Conservation (phyloP, 2,888 invertebrate species). For the Drosophila subquinaria region DNA sequence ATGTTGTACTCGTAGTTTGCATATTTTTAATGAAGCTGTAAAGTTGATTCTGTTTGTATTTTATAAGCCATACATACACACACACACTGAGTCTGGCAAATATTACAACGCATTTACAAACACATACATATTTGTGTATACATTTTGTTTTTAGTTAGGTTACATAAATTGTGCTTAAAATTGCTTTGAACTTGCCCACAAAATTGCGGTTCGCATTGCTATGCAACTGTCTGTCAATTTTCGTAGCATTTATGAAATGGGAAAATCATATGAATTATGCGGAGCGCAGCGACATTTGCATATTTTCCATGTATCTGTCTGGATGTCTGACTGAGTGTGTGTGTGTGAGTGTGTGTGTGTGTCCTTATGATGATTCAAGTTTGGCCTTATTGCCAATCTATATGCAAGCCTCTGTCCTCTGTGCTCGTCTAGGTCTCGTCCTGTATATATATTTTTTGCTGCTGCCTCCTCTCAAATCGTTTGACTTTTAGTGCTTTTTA, state of each 20-base stretch:
- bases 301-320: constrained; percentile 51
- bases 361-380: constrained; percentile 70
- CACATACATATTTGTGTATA: neutral
- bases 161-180: constrained; percentile 56
- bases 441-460: constrained; percentile 30
- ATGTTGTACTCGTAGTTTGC: constrained; percentile 32
- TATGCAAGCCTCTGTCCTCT: constrained; percentile 64
- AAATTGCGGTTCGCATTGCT: constrained; percentile 35
- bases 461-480: constrained; percentile 48
- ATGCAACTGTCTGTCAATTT: constrained; percentile 51
- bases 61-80: constrained; percentile 14
- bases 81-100: constrained; percentile 4
- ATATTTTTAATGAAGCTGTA: constrained; percentile 44
- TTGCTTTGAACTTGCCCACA: constrained; percentile 46
- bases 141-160: constrained; percentile 16
- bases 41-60: constrained; percentile 31
- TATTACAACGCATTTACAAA: neutral
- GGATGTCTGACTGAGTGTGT: constrained; percentile 13
- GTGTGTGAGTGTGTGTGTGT: constrained; percentile 23
- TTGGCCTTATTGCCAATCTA: constrained; percentile 77
- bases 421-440: constrained; percentile 18
- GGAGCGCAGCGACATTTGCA: constrained; percentile 68
- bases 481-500: constrained; percentile 79
- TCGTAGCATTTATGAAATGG: constrained; percentile 67
- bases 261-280: constrained; percentile 71